Conservation (phyloP, 2,113 vertebrate genomes). For the Aphyosemion australe region DNA sequence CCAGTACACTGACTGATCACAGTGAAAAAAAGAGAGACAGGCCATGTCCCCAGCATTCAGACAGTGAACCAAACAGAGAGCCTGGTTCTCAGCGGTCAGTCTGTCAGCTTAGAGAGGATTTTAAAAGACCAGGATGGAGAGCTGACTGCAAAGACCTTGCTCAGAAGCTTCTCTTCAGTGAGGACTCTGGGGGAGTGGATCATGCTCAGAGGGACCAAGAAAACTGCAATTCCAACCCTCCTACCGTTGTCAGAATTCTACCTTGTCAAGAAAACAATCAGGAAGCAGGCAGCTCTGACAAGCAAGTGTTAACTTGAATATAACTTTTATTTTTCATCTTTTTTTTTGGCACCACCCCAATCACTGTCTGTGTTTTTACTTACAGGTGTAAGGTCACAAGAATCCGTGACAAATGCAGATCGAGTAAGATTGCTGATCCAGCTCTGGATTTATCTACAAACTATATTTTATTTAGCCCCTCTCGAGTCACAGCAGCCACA, state of each 20-base stretch:
- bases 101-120: constrained; percentile 5
- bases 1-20: neutral
- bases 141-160: constrained; percentile 70
- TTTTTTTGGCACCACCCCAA: neutral
- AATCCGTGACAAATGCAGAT: constrained; percentile 20
- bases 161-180: constrained; percentile 75
- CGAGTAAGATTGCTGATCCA: constrained; percentile 1
- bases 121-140: constrained; percentile 50
- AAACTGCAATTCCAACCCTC: neutral
- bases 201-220: constrained; percentile 8
- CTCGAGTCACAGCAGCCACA: constrained; percentile 58
- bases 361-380: constrained; percentile 17
- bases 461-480: constrained; percentile 82
- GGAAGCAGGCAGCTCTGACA: constrained; percentile 12
- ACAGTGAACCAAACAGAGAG: too few species aligned
- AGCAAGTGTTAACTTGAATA: constrained; percentile 39
- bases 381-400: constrained; percentile 26
- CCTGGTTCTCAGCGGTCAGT: constrained; percentile 1
- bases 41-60: neutral
- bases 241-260: neutral
- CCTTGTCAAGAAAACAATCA: constrained; percentile 14
- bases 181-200: constrained; percentile 54
- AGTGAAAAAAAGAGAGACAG: constrained; percentile 1
- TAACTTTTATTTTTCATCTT: neutral
- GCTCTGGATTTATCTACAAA: constrained; percentile 52